phyloP scores from a whole-genome alignment of 2,888 invertebrate species.

The Coleophora flavipennella region DNA sequence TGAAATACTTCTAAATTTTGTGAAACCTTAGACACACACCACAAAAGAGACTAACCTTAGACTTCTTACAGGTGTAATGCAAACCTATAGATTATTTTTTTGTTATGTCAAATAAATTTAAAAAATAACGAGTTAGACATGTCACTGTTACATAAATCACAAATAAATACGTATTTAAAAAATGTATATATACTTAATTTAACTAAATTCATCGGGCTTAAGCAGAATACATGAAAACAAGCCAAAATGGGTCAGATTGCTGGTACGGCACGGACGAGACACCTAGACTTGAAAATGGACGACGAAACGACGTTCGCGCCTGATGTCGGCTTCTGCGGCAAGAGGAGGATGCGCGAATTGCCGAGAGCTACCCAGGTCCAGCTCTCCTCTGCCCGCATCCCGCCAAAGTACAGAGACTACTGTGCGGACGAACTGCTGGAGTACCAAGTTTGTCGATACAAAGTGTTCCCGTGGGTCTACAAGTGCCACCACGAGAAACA shows the following conservation, averaged over 20 bases:
- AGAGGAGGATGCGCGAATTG: conserved; percentile 81
- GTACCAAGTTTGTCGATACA: conserved; percentile 77
- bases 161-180: too few species aligned
- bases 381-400: conserved; percentile 81
- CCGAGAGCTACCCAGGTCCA: conserved; percentile 77
- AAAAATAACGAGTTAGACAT: too few species aligned
- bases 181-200: too few species aligned
- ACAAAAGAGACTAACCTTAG: too few species aligned
- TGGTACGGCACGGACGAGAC: conserved; percentile 28
- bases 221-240: too few species aligned
- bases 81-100: too few species aligned
- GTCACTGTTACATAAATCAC: too few species aligned
- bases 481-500: conserved; percentile 83
- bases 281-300: conserved; percentile 38
- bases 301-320: conserved; percentile 77
- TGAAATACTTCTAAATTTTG: too few species aligned
- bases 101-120: too few species aligned
- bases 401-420: conserved; percentile 80
- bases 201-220: too few species aligned
- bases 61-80: too few species aligned
- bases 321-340: conserved; percentile 76
- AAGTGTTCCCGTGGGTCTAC: conserved; percentile 77
- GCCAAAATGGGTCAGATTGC: conserved; percentile 39
- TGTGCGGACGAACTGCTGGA: conserved; percentile 83
- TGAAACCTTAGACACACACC: too few species aligned